These are phyloP conservation scores for Latrodectus elegans DNA, from an alignment of 2,888 invertebrate genomes.

Conservation along the genomic window DNA sequence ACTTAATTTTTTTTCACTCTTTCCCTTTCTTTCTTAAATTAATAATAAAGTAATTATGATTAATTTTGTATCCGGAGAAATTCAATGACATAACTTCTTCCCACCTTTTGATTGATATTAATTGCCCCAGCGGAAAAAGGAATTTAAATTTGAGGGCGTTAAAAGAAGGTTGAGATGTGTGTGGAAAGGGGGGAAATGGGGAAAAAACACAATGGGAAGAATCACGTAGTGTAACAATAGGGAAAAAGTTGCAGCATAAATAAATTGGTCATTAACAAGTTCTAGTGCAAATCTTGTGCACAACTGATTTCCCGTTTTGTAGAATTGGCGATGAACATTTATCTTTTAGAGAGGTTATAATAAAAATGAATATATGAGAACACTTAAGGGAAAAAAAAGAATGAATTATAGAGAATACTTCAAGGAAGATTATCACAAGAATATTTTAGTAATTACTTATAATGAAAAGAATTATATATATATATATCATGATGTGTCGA, in stretches of 20 bases:
- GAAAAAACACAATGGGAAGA: constrained; percentile 20
- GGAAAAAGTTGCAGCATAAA: constrained; percentile 29
- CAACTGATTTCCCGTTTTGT: constrained; percentile 24
- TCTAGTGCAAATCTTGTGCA: constrained; percentile 46
- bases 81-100: constrained; percentile 60
- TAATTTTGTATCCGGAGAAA: constrained; percentile 53
- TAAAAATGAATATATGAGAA: too few species aligned
- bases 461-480: too few species aligned
- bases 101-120: constrained; percentile 68
- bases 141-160: constrained; percentile 52
- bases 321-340: constrained; percentile 38
- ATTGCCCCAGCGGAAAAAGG: constrained; percentile 46
- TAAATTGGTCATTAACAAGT: constrained; percentile 62
- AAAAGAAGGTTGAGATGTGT: too few species aligned
- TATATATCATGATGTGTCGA: too few species aligned
- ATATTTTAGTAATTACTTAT: too few species aligned
- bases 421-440: too few species aligned
- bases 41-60: constrained; percentile 68
- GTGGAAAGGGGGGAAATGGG: constrained; percentile 14
- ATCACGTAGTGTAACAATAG: constrained; percentile 1
- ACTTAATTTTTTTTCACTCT: constrained; percentile 55
- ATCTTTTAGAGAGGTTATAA: constrained; percentile 24
- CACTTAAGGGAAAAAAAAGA: too few species aligned
- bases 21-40: constrained; percentile 64
- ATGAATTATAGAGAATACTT: too few species aligned